Evolutionary conservation across 1,140 invertebrate species (phyloP), one percentile per base, ranked within the genome.

Genomic region (Zaprionus camerounensis): DNA sequence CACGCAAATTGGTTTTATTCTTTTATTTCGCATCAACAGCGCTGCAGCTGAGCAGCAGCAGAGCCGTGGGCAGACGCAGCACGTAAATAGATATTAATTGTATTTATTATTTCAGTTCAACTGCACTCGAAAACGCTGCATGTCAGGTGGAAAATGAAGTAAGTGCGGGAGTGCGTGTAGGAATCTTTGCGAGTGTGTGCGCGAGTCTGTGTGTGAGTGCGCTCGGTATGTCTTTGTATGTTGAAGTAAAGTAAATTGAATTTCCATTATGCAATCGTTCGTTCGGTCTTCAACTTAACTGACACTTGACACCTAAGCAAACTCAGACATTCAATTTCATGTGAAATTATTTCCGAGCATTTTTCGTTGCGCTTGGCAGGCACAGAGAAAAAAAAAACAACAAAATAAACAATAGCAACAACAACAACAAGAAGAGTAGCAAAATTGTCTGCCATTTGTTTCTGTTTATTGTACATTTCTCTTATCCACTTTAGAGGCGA

Each of bases 231-330:
- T 26, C 36, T 28, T 28, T 62, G 24, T 26, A n/a, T 58, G 46
- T 51, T 38, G 41, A 61, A 64, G 65, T 55, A 64, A 74, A 68
- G 62, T 71, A 80, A 80, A 80, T 78, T 80, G 76, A 76, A 80
- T 80, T 80, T 80, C 76, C 71, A 78, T 75, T 80, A 71, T 80
- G 76, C 78, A 80, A 72, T 80, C 78, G 71, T 65, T 80, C 76
- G 66, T 69, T 80, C 76, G 66, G 78, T 71, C 78, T 80, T 80
- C 78, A 80, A 80, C 71, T 80, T 75, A 78, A 80, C 78, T 80
- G 78, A 80, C 78, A 80, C 78, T 78, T 80, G 78, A 80, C 78
- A 80, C 78, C 78, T 80, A 78, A 80, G 78, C 78, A 80, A 80
- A 80, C 71, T 80, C 76, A 80, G 78, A 78, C 78, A 80, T 80